These are phyloP conservation scores for Lophura nycthemera DNA, from an alignment of 2,113 vertebrate species.

Conservation along the genomic window DNA sequence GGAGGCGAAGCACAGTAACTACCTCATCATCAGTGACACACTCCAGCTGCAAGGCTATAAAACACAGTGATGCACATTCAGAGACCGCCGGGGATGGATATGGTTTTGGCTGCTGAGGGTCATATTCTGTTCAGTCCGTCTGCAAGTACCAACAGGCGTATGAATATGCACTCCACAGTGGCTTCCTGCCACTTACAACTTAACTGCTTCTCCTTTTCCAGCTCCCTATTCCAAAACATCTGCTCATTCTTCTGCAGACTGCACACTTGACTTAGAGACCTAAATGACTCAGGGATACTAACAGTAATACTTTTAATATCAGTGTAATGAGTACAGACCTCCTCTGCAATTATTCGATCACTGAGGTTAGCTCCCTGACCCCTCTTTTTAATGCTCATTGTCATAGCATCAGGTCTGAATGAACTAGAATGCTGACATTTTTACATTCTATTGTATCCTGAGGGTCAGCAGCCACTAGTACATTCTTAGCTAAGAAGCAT, in stretches of 20 bases:
- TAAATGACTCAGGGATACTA: neutral
- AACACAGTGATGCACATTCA: neutral
- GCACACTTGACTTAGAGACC: neutral
- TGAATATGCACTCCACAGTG: neutral
- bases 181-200: neutral
- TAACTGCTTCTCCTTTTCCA: neutral
- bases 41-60: neutral
- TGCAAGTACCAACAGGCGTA: neutral
- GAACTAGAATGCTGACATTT: neutral
- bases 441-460: neutral
- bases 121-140: neutral
- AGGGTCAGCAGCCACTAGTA: neutral
- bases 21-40: neutral
- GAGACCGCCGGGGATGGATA: neutral
- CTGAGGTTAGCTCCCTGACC: neutral
- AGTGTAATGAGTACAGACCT: neutral
- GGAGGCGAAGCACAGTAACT: neutral
- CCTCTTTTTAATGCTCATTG: neutral
- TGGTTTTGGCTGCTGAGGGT: neutral
- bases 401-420: neutral
- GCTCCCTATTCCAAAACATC: neutral
- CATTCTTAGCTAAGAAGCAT: neutral
- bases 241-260: neutral
- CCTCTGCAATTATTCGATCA: neutral
- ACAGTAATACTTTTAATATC: neutral